phyloP scores from a whole-genome alignment of 2,113 vertebrate genomes.

The Pithys albifrons region DNA sequence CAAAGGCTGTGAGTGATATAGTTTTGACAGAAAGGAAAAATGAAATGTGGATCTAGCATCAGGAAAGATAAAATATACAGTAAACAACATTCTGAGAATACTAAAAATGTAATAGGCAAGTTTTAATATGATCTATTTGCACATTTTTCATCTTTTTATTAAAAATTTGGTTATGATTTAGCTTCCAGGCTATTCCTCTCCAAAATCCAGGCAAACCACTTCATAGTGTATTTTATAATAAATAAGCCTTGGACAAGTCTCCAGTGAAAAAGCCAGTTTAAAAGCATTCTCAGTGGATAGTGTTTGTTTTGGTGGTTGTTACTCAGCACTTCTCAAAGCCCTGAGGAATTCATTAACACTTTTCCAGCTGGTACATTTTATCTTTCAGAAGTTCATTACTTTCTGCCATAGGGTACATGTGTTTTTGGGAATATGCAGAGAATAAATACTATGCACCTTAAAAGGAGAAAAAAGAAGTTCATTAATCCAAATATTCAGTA shows the following conservation, averaged over 20 bases:
- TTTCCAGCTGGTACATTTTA: neutral
- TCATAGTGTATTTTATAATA: neutral
- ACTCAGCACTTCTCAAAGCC: neutral
- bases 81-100: neutral
- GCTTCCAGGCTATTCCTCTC: neutral
- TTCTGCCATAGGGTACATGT: neutral
- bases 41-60: neutral
- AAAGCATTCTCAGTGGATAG: neutral
- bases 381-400: neutral
- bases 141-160: conserved; percentile 3
- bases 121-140: neutral
- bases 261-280: neutral
- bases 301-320: conserved; percentile 27
- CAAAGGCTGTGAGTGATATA: neutral
- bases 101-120: neutral
- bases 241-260: neutral
- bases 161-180: neutral
- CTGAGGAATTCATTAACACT: neutral
- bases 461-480: neutral
- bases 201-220: conserved; percentile 21
- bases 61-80: neutral
- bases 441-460: neutral
- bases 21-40: conserved; percentile 1
- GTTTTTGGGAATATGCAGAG: neutral
- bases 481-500: neutral